Base-by-base conservation (phyloP, 1,140 invertebrate genomes). In the Ceratosolen fusciceps region DNA sequence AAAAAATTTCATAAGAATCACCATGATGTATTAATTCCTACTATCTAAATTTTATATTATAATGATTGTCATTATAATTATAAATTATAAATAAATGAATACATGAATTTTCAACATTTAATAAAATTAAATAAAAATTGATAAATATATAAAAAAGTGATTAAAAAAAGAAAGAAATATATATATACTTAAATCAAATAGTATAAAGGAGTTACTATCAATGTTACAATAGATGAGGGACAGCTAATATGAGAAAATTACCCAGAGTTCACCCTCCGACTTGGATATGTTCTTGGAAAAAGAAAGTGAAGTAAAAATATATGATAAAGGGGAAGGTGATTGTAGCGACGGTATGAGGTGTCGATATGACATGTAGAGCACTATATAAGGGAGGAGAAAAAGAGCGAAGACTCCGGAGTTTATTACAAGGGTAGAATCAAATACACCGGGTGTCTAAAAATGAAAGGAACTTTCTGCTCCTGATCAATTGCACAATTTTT, bases 381-480 rank as follows among this genome's bases (percentile, higher is more conserved):
- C 83, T 79, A 39, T 34, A 37, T 31, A 34, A 9, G 56, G n/a
- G 29, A 77, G 80, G 14, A 29, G 34, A 67, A 65, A 47, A 49
- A 52, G 58, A 67, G 78, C 56, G 82, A 82, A 82, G 82, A 74
- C 86, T 87, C 86, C 86, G 86, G 86, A 88, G 88, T 90, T 90
- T 90, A 90, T 90, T 90, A 90, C 89, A 90, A 88, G 88, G 89
- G 88, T 88, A 87, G 88, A 90, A 90, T 90, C 90, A 90, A 90
- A 89, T 90, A 90, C 88, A 90, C 88, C 89, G 90, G 90, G 90
- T 89, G 90, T 90, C 90, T 89, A 90, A 90, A 90, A 90, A 90
- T 90, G 88, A 90, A 90, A 89, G 34, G 43, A 1, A 2, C 68
- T 65, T 85, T 84, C 83, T 85, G 83, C 84, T 85, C 87, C 54